phyloP scores from a whole-genome alignment of 2,113 vertebrate species.

The Tragulus kanchil region DNA sequence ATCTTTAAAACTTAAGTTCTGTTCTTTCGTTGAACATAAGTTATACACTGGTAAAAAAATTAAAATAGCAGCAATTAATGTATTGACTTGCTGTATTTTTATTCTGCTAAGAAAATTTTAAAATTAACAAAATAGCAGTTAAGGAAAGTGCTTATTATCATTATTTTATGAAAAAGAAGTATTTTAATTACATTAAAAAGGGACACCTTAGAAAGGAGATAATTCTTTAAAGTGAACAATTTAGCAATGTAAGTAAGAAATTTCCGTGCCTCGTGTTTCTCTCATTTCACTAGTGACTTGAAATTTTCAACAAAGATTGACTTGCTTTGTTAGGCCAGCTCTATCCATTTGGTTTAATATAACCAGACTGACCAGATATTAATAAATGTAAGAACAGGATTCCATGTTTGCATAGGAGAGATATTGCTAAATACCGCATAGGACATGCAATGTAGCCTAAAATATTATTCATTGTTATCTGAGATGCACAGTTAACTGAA shows the following conservation, averaged over 20 bases:
- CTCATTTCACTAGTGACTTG: neutral
- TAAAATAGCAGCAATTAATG: neutral
- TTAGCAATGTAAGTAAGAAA: neutral
- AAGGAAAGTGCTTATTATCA: neutral
- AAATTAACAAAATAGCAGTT: neutral
- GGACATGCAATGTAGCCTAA: neutral
- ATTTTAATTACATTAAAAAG: neutral
- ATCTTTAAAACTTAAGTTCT: neutral
- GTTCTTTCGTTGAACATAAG: neutral
- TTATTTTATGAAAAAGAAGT: neutral
- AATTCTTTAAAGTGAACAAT: neutral
- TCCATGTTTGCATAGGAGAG: neutral
- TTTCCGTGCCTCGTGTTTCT: neutral
- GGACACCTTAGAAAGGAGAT: neutral
- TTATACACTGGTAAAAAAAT: neutral
- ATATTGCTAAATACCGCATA: neutral
- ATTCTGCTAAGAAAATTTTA: neutral
- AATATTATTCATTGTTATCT: neutral
- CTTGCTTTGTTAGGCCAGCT: neutral
- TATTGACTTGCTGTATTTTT: neutral
- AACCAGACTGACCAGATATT: neutral
- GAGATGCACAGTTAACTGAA: neutral
- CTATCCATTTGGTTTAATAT: neutral
- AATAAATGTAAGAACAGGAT: neutral
- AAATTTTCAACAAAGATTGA: neutral